phyloP scores from a whole-genome alignment of 2,113 vertebrate species.

The Anarhynchus alexandrinus region DNA sequence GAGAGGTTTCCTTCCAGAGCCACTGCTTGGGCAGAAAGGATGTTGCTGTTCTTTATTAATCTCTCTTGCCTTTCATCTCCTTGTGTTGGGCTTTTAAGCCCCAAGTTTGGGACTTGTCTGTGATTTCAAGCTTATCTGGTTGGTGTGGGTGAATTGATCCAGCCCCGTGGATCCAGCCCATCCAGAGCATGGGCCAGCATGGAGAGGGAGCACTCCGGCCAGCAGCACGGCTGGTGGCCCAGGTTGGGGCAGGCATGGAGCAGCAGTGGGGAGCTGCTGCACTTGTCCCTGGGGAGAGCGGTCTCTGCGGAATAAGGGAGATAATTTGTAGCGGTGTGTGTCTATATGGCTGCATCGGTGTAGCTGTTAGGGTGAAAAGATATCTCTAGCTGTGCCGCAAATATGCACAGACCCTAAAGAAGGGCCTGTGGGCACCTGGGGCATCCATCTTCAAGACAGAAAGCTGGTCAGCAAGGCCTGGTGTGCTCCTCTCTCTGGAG shows the following conservation, averaged over 20 bases:
- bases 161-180: neutral
- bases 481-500: neutral
- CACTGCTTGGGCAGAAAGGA: neutral
- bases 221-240: neutral
- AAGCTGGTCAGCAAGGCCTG: neutral
- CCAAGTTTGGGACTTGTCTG: neutral
- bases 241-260: accelerated
- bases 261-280: neutral
- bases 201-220: neutral
- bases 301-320: neutral
- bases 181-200: neutral
- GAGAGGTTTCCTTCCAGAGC: neutral
- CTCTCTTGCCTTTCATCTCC: neutral
- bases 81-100: neutral
- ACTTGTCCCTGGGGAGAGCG: neutral
- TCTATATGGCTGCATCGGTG: accelerated
- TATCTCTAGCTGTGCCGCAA: neutral
- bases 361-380: neutral
- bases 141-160: neutral
- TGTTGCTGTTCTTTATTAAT: neutral
- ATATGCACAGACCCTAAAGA: neutral
- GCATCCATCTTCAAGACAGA: accelerated
- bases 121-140: neutral
- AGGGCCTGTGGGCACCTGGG: neutral
- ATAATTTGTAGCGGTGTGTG: neutral